These are phyloP conservation scores for Trichopria drosophilae DNA, from an alignment of 2,888 invertebrate species.

Conservation along the genomic window DNA sequence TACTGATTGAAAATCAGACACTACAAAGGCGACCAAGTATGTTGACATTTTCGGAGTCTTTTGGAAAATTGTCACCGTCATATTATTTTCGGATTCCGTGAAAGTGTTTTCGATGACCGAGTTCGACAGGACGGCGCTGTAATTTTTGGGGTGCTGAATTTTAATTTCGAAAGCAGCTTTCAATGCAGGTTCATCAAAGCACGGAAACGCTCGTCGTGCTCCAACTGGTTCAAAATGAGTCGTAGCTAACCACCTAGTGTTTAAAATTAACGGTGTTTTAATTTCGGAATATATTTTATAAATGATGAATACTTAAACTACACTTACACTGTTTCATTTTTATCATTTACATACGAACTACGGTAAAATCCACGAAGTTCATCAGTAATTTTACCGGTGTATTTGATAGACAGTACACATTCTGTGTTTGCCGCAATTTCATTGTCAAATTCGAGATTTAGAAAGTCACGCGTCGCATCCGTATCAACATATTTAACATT, in stretches of 20 bases:
- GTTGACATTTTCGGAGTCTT: constrained; percentile 56
- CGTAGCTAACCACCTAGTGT: constrained; percentile 64
- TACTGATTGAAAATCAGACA: constrained; percentile 59
- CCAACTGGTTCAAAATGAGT: constrained; percentile 71
- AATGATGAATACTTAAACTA: not conserved
- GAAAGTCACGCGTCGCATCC: too few species aligned
- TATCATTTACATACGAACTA: constrained; percentile 63
- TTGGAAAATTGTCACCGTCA: constrained; percentile 38
- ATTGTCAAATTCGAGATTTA: not conserved
- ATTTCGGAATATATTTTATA: not conserved
- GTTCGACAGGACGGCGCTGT: too few species aligned
- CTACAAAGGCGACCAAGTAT: constrained; percentile 66
- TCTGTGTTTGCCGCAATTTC: constrained; percentile 45
- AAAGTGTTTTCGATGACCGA: too few species aligned
- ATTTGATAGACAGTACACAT: constrained; percentile 62
- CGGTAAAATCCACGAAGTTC: constrained; percentile 70
- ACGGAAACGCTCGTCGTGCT: constrained; percentile 73
- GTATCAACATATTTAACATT: too few species aligned
- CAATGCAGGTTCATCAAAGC: constrained; percentile 72
- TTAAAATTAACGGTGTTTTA: not conserved
- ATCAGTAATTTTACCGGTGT: constrained; percentile 64
- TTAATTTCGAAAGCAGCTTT: constrained; percentile 71
- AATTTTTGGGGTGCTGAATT: constrained; percentile 62
- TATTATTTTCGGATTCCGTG: too few species aligned
- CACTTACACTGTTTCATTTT: constrained; percentile 52